These are phyloP conservation scores for Tipula lateralis DNA, from an alignment of 2,888 invertebrate species.

Conservation along the genomic window DNA sequence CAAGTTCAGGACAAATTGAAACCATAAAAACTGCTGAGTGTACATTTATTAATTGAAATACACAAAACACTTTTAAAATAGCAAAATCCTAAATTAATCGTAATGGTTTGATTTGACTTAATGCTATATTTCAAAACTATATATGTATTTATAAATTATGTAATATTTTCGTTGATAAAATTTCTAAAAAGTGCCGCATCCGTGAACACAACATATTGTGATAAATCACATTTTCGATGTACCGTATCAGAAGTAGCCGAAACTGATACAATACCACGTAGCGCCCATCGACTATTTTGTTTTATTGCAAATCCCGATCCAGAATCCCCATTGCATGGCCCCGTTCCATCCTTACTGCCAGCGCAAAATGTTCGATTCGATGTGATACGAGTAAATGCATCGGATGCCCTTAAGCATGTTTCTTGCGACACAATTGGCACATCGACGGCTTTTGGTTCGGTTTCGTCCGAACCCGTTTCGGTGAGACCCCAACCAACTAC, in stretches of 20 bases:
- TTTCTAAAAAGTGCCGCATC: constrained; percentile 56
- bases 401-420: constrained; percentile 50
- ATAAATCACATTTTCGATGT: constrained; percentile 54
- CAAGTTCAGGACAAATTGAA: too few relatives aligned
- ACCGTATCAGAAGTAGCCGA: constrained; percentile 45
- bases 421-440: constrained; percentile 53
- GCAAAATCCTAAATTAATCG: too few relatives aligned
- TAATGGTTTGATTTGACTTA: too few relatives aligned
- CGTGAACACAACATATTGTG: constrained; percentile 60
- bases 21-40: too few relatives aligned
- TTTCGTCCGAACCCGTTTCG: constrained; percentile 42
- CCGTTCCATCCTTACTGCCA: constrained; percentile 40
- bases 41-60: too few relatives aligned
- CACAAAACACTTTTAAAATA: too few relatives aligned
- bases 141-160: too few relatives aligned
- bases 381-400: constrained; percentile 44
- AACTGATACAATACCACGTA: constrained; percentile 53
- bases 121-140: too few relatives aligned
- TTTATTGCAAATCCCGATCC: constrained; percentile 55
- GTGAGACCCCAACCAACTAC: constrained; percentile 54
- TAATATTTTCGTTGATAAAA: constrained; percentile 52
- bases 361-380: constrained; percentile 49
- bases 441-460: constrained; percentile 48
- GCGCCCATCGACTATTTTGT: constrained; percentile 48
- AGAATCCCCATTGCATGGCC: constrained; percentile 53